Evolutionary conservation across 2,113 vertebrate species (phyloP).

Genomic region (Perca schrenkii): DNA sequence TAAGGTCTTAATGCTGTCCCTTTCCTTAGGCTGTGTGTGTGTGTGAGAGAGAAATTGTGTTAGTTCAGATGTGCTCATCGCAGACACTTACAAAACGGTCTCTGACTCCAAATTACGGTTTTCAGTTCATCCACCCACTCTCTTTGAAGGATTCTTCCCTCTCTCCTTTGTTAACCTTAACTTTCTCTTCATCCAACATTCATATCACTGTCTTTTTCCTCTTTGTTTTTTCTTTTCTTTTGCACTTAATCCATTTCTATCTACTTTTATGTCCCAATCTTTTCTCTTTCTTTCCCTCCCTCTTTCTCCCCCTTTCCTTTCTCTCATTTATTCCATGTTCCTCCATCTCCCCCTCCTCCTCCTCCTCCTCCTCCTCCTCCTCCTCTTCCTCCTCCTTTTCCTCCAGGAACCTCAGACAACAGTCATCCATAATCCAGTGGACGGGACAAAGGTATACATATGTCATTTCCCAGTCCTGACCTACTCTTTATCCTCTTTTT

Average conservation of each 20-base stretch:
- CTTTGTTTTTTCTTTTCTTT: constrained; percentile 28
- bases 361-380: constrained; percentile 53
- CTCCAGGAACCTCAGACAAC: constrained; percentile 85
- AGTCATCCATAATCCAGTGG: constrained; percentile 85
- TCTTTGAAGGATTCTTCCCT: constrained; percentile 56
- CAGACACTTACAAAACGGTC: constrained; percentile 15
- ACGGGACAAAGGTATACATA: constrained; percentile 80
- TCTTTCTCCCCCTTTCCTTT: constrained; percentile 16
- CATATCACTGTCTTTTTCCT: constrained; percentile 33
- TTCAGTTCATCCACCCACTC: constrained; percentile 66
- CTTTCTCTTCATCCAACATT: constrained; percentile 63
- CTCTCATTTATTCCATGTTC: constrained; percentile 49
- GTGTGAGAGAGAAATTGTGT: not conserved
- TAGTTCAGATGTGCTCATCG: constrained; percentile 12
- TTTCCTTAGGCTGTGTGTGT: constrained; percentile 20
- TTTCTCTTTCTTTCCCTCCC: constrained; percentile 35
- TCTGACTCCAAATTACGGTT: constrained; percentile 58
- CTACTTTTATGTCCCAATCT: constrained; percentile 53
- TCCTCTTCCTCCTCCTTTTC: constrained; percentile 32
- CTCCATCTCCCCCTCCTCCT: constrained; percentile 30
- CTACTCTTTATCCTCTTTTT: constrained; percentile 40
- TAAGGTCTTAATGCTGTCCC: constrained; percentile 7
- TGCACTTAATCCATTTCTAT: constrained; percentile 40
- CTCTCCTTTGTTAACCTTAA: constrained; percentile 49
- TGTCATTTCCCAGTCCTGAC: constrained; percentile 37